Conservation (phyloP, 1,140 invertebrate species). For the Drosophila nasuta region DNA sequence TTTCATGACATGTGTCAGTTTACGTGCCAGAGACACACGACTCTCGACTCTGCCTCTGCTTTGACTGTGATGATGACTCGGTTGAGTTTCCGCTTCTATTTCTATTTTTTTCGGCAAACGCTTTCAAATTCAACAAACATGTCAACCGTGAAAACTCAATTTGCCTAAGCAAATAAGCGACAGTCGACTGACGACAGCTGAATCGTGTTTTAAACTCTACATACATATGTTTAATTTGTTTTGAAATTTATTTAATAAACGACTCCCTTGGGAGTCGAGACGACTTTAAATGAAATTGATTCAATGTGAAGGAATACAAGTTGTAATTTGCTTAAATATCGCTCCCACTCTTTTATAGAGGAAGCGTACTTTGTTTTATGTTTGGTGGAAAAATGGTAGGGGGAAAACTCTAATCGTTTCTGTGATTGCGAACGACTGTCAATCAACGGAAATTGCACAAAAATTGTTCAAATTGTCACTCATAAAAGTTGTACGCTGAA, state of each 20-base stretch:
- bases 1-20: constrained; percentile 50
- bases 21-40: constrained; percentile 33
- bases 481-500: constrained; percentile 73
- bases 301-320: background rate
- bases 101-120: constrained; percentile 5
- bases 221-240: constrained; percentile 42
- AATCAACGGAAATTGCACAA: constrained; percentile 35
- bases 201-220: background rate
- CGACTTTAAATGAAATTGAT: background rate
- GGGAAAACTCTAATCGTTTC: constrained; percentile 16
- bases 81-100: background rate
- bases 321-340: background rate
- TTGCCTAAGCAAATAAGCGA: constrained; percentile 57
- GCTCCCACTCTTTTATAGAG: background rate
- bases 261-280: background rate
- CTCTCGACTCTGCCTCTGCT: too few species aligned
- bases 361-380: background rate
- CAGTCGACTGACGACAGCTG: background rate
- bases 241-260: constrained; percentile 44
- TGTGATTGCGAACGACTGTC: constrained; percentile 16
- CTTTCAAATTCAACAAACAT: constrained; percentile 54
- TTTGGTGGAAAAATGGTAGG: too few species aligned
- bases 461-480: constrained; percentile 75
- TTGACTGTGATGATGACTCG: background rate
- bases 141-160: constrained; percentile 47